Percentiles rank a stretch among this genome's conserved stretches.
These are phyloP conservation scores for Tetranychus truncatus DNA, from an alignment of 2,888 invertebrate species.

Conservation along the genomic window DNA sequence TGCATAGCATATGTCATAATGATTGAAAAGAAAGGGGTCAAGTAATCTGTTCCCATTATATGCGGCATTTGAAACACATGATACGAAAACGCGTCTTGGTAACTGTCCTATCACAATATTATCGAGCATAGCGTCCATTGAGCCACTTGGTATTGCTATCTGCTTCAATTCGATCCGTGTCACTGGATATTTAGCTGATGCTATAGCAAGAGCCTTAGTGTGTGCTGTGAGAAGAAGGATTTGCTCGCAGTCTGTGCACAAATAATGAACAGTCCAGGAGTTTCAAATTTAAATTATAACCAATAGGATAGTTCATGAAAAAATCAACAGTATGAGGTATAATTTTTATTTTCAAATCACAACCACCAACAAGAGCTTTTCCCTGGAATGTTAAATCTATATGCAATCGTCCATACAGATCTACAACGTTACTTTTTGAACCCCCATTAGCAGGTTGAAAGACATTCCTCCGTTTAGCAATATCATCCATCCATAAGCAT, in stretches of 20 bases:
- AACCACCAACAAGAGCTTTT: slow-evolving; percentile 18
- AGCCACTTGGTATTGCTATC: slow-evolving; percentile 27
- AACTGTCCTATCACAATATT: slow-evolving; percentile 30
- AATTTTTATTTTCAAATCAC: slow-evolving; percentile 18
- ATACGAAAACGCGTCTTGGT: slow-evolving; percentile 29
- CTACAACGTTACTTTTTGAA: background rate
- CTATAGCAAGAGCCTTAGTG: slow-evolving; percentile 23
- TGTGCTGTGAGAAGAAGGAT: slow-evolving; percentile 28
- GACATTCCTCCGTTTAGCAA: background rate
- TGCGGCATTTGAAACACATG: slow-evolving; percentile 26
- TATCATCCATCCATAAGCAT: background rate
- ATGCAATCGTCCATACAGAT: slow-evolving; percentile 19
- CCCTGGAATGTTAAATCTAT: slow-evolving; percentile 19
- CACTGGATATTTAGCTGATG: slow-evolving; percentile 26
- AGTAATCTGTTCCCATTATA: slow-evolving; percentile 24
- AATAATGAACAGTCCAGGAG: slow-evolving; percentile 25
- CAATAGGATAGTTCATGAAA: too few relatives aligned
- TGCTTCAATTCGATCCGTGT: slow-evolving; percentile 24
- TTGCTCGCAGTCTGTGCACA: slow-evolving; percentile 24
- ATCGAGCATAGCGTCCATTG: slow-evolving; percentile 29
- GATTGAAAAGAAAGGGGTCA: slow-evolving; percentile 28
- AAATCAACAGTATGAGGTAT: background rate
- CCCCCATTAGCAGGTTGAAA: background rate
- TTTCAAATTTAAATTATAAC: slow-evolving; percentile 20
- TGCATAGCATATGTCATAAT: slow-evolving; percentile 25